These are phyloP conservation scores for Sardina pilchardus DNA, from an alignment of 2,113 vertebrate species.

Conservation along the genomic window DNA sequence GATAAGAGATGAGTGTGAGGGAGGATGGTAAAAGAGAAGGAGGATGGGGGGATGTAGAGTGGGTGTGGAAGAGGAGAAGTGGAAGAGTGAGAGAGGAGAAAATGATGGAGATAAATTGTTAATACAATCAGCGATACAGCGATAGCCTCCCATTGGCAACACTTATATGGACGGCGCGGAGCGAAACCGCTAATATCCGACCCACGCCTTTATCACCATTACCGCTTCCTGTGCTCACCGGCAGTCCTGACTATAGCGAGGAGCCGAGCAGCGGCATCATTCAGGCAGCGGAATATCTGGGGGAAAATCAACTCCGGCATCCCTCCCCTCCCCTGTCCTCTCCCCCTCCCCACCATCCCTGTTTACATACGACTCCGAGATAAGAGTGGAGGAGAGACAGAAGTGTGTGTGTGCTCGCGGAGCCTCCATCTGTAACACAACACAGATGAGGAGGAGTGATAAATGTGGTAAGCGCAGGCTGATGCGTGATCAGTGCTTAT, in stretches of 20 bases:
- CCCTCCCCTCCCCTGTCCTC: not conserved
- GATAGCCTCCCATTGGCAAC: slow-evolving; percentile 1
- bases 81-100: not conserved
- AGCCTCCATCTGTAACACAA: not conserved
- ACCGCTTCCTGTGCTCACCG: not conserved
- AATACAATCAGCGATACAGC: not conserved
- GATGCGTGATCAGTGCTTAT: not conserved
- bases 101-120: not conserved
- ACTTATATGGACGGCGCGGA: not conserved
- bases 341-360: not conserved
- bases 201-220: not conserved
- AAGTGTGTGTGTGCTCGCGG: not conserved
- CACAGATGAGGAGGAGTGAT: too few species aligned
- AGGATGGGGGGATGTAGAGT: not conserved
- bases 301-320: not conserved
- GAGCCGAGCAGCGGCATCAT: not conserved
- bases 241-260: not conserved
- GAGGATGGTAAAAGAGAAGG: not conserved
- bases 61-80: not conserved
- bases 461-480: not conserved
- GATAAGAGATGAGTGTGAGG: not conserved
- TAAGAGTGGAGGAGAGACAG: not conserved
- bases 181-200: not conserved
- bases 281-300: not conserved
- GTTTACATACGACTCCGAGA: not conserved